Conservation (phyloP, 2,888 invertebrate genomes). For the Pinctada fucata region DNA sequence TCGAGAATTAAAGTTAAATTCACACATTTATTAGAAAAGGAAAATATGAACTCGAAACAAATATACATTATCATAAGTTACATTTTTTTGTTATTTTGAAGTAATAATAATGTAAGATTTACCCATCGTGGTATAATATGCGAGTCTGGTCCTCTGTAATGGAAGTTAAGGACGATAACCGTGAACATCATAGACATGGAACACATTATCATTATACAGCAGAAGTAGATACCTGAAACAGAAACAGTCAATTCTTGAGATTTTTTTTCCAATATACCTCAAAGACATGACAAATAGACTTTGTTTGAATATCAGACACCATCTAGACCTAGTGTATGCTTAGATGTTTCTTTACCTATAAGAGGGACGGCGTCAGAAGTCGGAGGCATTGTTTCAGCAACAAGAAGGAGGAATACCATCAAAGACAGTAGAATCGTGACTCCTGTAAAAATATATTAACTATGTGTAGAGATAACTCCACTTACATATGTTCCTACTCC, state of each 20-base stretch:
- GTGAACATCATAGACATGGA: slow-evolving; percentile 98
- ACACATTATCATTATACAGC: slow-evolving; percentile 99
- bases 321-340: background rate
- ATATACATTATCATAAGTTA: too few species aligned
- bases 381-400: slow-evolving; percentile 98
- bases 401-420: slow-evolving; percentile 98
- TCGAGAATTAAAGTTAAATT: too few species aligned
- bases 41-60: too few species aligned
- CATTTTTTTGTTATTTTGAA: too few species aligned
- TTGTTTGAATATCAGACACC: background rate
- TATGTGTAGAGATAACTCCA: background rate
- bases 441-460: slow-evolving; percentile 82
- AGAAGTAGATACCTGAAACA: slow-evolving; percentile 95
- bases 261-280: background rate
- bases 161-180: slow-evolving; percentile 97
- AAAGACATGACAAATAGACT: background rate
- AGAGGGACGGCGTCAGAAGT: slow-evolving; percentile 99
- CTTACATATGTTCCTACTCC: too few species aligned
- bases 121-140: slow-evolving; percentile 99
- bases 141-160: slow-evolving; percentile 96
- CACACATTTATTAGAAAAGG: too few species aligned
- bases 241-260: background rate
- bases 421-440: slow-evolving; percentile 97
- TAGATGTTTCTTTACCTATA: slow-evolving; percentile 86
- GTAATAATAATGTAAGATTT: slow-evolving; percentile 16